A percentile compares a stretch with the other conserved stretches of the same genome.
Conservation (phyloP, 2,113 vertebrate species). For the Osmerus mordax region DNA sequence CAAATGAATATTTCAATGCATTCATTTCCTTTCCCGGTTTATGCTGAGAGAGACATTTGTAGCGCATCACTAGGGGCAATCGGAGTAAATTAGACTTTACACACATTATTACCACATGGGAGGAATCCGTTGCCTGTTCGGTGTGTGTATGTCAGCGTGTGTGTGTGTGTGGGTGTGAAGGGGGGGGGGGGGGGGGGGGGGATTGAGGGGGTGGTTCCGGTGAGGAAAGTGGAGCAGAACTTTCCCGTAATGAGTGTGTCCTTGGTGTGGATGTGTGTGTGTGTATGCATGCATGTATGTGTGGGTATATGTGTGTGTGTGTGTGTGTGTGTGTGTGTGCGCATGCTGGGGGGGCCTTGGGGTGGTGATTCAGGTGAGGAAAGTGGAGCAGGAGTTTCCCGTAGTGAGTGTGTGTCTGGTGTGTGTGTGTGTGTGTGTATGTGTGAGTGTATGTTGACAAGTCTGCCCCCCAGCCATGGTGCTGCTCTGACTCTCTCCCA, state of each 20-base stretch:
- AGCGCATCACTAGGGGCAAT: conserved; percentile 33
- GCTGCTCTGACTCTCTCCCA: no score
- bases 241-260: neutral
- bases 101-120: no score
- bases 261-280: neutral
- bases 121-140: conserved; percentile 17
- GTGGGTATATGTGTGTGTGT: neutral
- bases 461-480: no score
- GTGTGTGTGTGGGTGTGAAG: conserved; percentile 29
- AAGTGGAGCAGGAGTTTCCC: neutral
- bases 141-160: conserved; percentile 6
- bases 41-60: conserved; percentile 48
- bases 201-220: no score
- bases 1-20: conserved; percentile 68
- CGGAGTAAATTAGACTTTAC: no score
- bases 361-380: neutral
- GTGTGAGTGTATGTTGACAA: no score
- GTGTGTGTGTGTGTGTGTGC: neutral
- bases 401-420: no score
- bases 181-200: no score
- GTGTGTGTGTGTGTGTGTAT: no score
- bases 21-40: conserved; percentile 53
- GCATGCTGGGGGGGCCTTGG: no score
- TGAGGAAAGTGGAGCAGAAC: no score
- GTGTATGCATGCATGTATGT: neutral